A percentile compares a stretch with the other conserved stretches of the same genome.
Evolutionary conservation across 1,140 invertebrate genomes (phyloP).

Genomic region (Drosophila suzukii): DNA sequence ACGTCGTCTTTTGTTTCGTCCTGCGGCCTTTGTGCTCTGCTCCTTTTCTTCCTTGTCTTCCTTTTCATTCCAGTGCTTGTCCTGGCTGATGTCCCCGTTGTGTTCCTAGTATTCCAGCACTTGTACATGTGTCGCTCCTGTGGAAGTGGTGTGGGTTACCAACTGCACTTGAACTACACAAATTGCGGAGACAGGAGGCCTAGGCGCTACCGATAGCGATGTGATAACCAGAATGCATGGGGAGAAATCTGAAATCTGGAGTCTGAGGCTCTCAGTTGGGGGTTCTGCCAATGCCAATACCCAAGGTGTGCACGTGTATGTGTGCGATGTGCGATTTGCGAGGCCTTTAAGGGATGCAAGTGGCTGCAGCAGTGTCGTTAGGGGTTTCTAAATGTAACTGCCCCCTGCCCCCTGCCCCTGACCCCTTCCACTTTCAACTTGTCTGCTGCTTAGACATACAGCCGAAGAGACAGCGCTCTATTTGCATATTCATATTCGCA

Average conservation of each 20-base stretch:
- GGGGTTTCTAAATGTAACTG: constrained; percentile 50
- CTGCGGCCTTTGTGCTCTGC: constrained; percentile 25
- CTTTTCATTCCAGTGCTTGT: not conserved
- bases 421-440: not conserved
- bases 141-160: not conserved
- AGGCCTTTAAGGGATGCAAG: constrained; percentile 73
- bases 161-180: constrained; percentile 75
- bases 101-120: constrained; percentile 53
- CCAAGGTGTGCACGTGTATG: not conserved
- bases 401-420: not conserved
- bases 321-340: not conserved
- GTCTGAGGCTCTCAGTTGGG: not conserved
- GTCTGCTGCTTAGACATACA: constrained; percentile 64
- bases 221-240: not conserved
- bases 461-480: constrained; percentile 48
- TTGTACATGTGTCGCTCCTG: constrained; percentile 73
- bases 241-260: no score
- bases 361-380: constrained; percentile 52
- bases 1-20: constrained; percentile 51
- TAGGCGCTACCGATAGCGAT: constrained; percentile 8
- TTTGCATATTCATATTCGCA: constrained; percentile 71
- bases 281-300: not conserved
- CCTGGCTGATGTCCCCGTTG: constrained; percentile 8
- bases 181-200: constrained; percentile 31
- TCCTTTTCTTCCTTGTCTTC: constrained; percentile 4